Base-by-base conservation (phyloP, 53 echinoderm and acorn worm species). In the Crossaster papposus region DNA sequence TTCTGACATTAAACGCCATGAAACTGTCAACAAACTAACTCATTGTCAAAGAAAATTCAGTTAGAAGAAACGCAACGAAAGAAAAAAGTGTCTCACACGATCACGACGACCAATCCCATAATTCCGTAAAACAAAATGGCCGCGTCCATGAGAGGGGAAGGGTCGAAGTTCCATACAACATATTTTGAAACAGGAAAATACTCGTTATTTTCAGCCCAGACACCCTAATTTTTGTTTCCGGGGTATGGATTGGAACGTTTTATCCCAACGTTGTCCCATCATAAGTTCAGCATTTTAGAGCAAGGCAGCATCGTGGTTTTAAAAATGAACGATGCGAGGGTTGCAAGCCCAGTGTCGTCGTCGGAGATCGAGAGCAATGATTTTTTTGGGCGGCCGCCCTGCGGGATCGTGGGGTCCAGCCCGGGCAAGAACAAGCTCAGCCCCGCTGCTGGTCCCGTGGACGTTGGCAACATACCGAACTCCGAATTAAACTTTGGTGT, bases 191-290 rank as follows among this genome's bases (percentile, higher is more conserved):
- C 87, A 87, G 87, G 87, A 87, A 86, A 87, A 76, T 36, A 75
- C 77, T 87, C 87, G 87, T 87, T 87, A 87, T 33, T 35, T 37
- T 26, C 14, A 13, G 76, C 87, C 72, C 87, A 87, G 87, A 87
- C 87, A 87, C 62, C 34, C 87, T 87, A 87, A 87, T 87, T 33
- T 77, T 76, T 77, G 36, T 77, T 87, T 87, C 87, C 87, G 87
- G 87, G 77, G 35, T 37, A 77, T 76, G 77, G 75, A 36, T 87
- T 18, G 36, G 87, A 75, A 18, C 34, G 28, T 77, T 72, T 28
- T 72, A 26, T 11, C 70, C 36, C 70, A 58, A 11, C 65, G 44
- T 65, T 24, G 83, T 65, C 30, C 83, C 68, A 65, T 50, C 83
- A 68, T 68, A 18, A 68, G 36, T 65, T 38, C 31, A 26, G 38